Base-by-base conservation (phyloP, 1,140 invertebrate species). In the Globodera rostochiensis region DNA sequence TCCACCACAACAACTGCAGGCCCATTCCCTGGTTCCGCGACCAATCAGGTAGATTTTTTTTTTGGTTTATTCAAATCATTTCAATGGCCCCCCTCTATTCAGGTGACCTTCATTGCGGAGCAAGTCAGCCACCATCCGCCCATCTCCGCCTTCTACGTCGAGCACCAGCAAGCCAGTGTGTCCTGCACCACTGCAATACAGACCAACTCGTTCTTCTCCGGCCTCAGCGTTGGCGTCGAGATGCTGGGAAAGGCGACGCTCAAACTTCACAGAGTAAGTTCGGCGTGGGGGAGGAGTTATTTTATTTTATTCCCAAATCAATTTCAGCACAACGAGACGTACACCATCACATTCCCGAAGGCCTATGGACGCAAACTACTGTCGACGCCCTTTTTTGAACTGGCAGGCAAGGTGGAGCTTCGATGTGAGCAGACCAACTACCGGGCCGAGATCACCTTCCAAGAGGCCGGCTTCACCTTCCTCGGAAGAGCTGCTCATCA, bases 41-140 rank as follows among this genome's bases (percentile, higher is more conserved):
- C 73, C 19, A 89, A 90, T 82, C 88, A 89, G 57, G 86, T 86
- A 1, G 15, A 64, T 9, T 13, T 25, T 1, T 19, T 7, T 0
- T 15, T 9, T 19, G 15, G 36, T 73, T 60, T n/a, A 36, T 69
- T 15, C 49, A 6, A 1, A 50, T 36, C 3, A 66, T 67, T 69
- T 21, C 49, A n/a, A 36, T 45, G 21, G 0, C 3, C 15, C 15
- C 15, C 5, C 15, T 15, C 15, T 60, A 46, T 78, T 76, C 47
- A 85, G 84, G 78, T 92, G 15, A 90, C 87, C 1, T 99, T 98
- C 91, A 93, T 97, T 81, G 96, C 97, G 4, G 97, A 99, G 91
- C 97, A 99, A 92, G 97, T 99, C 6, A 98, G 96, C 9, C 97
- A 99, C 92, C 97, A 99, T 92, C 98, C 97, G 13, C 97, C 97